Percentiles rank a stretch among this genome's conserved stretches.
phyloP scores from a whole-genome alignment of 2,113 vertebrate species.

The Zosterops lateralis region DNA sequence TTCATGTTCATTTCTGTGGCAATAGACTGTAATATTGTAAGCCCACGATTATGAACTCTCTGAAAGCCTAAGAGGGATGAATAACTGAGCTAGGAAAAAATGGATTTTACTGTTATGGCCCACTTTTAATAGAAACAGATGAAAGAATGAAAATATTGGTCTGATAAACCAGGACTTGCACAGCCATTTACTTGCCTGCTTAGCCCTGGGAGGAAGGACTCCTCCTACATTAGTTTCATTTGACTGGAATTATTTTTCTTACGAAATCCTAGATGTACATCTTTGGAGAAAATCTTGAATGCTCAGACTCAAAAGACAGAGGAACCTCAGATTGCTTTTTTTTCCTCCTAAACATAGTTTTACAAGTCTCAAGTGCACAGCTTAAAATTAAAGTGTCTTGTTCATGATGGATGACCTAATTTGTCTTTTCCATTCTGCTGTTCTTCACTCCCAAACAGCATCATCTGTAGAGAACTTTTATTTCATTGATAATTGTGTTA shows the following conservation, averaged over 20 bases:
- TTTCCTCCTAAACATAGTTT: not conserved
- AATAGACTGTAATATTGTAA: slow-evolving; percentile 5
- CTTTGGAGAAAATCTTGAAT: not conserved
- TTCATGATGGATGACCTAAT: not conserved
- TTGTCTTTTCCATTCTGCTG: not conserved
- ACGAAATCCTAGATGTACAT: not conserved
- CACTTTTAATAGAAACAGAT: slow-evolving; percentile 11
- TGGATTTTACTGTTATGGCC: not conserved
- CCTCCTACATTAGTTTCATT: not conserved
- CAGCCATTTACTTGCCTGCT: not conserved
- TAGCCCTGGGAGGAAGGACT: not conserved
- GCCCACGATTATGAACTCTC: not conserved
- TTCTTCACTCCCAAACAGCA: not conserved
- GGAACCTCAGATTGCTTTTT: not conserved
- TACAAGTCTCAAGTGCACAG: not conserved
- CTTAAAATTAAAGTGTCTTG: not conserved
- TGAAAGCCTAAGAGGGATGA: not conserved
- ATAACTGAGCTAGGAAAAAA: not conserved
- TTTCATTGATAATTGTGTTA: not conserved
- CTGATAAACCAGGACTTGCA: not conserved
- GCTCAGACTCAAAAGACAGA: not conserved
- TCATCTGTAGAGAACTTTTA: not conserved
- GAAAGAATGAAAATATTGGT: slow-evolving; percentile 30
- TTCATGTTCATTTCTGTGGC: slow-evolving; percentile 26
- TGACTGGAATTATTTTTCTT: not conserved